phyloP scores from a whole-genome alignment of 2,113 vertebrate genomes.

The Charadrius vociferus region DNA sequence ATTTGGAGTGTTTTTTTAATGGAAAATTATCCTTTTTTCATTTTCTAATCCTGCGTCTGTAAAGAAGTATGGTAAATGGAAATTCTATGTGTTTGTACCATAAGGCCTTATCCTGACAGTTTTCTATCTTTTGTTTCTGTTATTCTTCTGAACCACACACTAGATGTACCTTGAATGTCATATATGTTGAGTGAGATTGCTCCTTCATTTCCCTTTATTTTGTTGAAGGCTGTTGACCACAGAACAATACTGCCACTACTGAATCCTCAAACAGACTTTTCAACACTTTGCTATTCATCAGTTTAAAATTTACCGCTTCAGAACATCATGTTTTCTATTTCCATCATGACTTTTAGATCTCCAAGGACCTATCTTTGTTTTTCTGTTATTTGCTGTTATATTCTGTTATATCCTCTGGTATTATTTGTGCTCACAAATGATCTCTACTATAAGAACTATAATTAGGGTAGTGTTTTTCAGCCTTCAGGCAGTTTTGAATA shows the following conservation, averaged over 20 bases:
- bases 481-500: constrained; percentile 1
- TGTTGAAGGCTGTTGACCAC: not conserved
- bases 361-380: not conserved
- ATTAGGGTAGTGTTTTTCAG: not conserved
- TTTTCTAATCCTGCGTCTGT: not conserved
- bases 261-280: constrained; percentile 27
- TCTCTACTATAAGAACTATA: not conserved
- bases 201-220: not conserved
- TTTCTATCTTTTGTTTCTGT: not conserved
- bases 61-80: not conserved
- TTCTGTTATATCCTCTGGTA: not conserved
- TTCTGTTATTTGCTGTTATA: constrained; percentile 8
- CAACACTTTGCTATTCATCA: not conserved
- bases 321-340: not conserved
- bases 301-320: not conserved
- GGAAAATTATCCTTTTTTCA: not conserved
- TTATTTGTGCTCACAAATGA: constrained; percentile 16
- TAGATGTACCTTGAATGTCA: not conserved
- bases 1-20: not conserved
- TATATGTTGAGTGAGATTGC: not conserved
- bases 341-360: not conserved
- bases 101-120: not conserved
- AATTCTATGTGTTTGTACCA: not conserved
- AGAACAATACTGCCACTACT: not conserved
- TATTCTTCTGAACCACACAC: not conserved